These are phyloP conservation scores for Fratercula arctica DNA, from an alignment of 2,797 vertebrate genomes.

Conservation along the genomic window DNA sequence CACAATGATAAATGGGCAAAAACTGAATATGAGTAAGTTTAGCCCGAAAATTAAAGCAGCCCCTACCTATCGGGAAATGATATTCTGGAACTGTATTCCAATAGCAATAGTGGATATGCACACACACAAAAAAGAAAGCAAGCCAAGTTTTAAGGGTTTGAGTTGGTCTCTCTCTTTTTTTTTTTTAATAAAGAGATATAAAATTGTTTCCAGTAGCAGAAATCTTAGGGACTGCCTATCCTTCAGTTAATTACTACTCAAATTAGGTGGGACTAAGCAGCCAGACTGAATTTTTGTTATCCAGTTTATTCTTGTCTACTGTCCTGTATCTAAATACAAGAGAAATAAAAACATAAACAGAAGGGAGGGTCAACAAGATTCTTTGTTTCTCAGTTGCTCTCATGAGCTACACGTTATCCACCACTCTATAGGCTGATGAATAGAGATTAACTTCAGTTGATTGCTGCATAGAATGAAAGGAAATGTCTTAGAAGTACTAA, in stretches of 20 bases:
- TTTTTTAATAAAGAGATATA: background rate
- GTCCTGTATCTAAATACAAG: background rate
- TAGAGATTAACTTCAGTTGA: background rate
- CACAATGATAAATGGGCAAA: background rate
- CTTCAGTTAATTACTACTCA: background rate
- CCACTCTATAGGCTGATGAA: background rate
- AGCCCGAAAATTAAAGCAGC: background rate
- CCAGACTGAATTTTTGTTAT: background rate
- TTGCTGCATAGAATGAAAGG: background rate
- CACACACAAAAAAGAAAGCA: background rate
- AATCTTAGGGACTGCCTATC: background rate
- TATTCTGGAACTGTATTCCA: background rate
- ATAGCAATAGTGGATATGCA: background rate
- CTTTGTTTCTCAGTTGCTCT: background rate
- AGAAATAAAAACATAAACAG: background rate
- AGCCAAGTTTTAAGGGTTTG: background rate
- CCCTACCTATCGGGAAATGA: background rate
- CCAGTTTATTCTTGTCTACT: background rate
- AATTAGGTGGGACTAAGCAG: background rate
- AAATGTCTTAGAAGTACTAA: background rate
- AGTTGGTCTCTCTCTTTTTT: background rate
- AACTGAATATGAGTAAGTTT: background rate
- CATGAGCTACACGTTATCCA: background rate
- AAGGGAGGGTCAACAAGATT: background rate
- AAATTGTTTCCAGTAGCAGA: background rate